Percentiles rank a stretch among this genome's conserved stretches.
Conservation (phyloP, 2,797 vertebrate species). For the Sternotherus odoratus region DNA sequence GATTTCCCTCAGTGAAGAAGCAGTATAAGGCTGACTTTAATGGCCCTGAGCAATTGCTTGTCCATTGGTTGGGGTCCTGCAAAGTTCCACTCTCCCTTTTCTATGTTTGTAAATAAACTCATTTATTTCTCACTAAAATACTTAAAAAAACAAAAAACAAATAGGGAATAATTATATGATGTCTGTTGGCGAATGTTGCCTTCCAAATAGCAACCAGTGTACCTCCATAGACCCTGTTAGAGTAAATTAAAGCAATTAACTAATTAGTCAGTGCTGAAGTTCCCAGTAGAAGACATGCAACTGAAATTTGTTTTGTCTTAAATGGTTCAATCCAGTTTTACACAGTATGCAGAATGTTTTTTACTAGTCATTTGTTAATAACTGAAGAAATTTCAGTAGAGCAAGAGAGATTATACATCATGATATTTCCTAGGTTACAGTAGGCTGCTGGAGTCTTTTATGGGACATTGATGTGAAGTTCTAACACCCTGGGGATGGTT, state of each 20-base stretch:
- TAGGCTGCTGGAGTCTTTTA: background rate
- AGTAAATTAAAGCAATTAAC: background rate
- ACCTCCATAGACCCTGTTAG: background rate
- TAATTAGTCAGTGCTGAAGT: background rate
- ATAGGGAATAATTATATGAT: background rate
- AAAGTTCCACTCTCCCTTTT: background rate
- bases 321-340: background rate
- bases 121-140: background rate
- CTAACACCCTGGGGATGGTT: slow-evolving; percentile 33
- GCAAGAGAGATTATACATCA: background rate
- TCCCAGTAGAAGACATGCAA: background rate
- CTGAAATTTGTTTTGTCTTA: background rate
- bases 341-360: background rate
- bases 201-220: background rate
- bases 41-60: background rate
- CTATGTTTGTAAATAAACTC: background rate
- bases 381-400: background rate
- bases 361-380: background rate
- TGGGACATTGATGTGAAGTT: background rate
- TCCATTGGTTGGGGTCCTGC: background rate
- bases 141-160: background rate
- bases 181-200: background rate
- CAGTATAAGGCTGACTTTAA: background rate
- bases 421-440: background rate
- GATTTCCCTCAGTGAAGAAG: background rate